Conservation (phyloP, 2,113 vertebrate genomes). For the Pterocles gutturalis region DNA sequence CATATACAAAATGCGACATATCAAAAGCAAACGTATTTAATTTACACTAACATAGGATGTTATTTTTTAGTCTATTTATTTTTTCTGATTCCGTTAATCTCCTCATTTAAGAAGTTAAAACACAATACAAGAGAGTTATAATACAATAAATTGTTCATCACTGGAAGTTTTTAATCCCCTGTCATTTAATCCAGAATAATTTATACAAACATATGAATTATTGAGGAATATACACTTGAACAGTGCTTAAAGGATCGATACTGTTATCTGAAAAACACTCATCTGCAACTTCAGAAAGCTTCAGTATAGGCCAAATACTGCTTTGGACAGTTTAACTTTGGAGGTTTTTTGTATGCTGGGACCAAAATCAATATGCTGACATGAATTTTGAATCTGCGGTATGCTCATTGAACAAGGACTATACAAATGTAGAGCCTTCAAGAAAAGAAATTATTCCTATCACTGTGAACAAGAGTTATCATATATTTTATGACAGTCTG, state of each 20-base stretch:
- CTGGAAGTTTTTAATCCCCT: not conserved
- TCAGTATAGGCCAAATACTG: not conserved
- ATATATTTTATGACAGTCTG: not conserved
- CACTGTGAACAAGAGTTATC: not conserved
- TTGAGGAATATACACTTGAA: not conserved
- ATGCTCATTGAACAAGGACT: not conserved
- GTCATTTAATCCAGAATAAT: not conserved
- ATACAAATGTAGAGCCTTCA: not conserved
- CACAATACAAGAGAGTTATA: not conserved
- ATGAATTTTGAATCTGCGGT: not conserved
- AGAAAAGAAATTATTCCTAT: not conserved
- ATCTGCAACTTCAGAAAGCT: not conserved
- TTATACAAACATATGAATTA: not conserved
- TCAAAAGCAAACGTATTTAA: not conserved
- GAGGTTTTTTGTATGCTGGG: not conserved
- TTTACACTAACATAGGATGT: not conserved
- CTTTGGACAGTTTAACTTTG: not conserved
- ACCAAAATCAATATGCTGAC: not conserved
- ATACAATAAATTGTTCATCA: not conserved
- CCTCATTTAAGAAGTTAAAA: not conserved
- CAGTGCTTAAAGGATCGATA: not conserved
- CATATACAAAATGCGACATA: not conserved
- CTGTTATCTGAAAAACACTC: not conserved
- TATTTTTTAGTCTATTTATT: not conserved
- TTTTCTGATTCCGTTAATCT: not conserved